Conservation (phyloP, 2,888 invertebrate genomes). For the Liposcelis brunnea region DNA sequence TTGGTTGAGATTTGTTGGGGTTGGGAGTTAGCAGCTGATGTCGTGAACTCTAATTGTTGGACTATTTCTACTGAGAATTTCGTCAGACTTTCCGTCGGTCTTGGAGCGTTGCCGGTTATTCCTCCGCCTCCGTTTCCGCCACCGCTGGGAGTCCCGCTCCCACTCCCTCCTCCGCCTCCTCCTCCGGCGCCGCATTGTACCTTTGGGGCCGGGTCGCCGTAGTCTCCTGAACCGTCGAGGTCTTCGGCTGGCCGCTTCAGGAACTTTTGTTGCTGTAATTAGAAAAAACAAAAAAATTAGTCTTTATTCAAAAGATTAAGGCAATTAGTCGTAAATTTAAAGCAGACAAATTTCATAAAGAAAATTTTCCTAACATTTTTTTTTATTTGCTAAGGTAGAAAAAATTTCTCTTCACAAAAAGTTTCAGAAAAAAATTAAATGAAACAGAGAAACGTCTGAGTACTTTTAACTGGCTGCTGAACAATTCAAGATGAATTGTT, state of each 20-base stretch:
- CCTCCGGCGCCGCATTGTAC: slow-evolving; percentile 33
- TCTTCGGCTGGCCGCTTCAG: slow-evolving; percentile 54
- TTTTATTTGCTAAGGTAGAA: no score
- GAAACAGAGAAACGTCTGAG: no score
- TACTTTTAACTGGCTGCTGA: no score
- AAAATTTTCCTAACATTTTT: no score
- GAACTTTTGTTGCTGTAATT: slow-evolving; percentile 67
- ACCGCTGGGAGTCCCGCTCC: slow-evolving; percentile 28
- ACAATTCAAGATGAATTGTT: no score
- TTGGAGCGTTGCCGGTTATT: slow-evolving; percentile 18
- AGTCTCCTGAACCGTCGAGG: slow-evolving; percentile 33
- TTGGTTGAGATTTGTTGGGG: slow-evolving; percentile 83
- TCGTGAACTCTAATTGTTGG: slow-evolving; percentile 78
- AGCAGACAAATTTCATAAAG: no score
- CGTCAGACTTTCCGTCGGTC: slow-evolving; percentile 30
- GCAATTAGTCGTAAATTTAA: no score
- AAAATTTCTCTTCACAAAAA: no score
- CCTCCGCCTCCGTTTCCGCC: slow-evolving; percentile 30
- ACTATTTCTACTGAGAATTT: slow-evolving; percentile 88
- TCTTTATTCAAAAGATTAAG: no score
- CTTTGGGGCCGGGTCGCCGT: slow-evolving; percentile 63
- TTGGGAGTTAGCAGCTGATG: slow-evolving; percentile 69
- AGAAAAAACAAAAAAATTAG: slow-evolving; percentile 12
- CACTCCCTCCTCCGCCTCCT: slow-evolving; percentile 21
- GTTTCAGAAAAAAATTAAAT: no score